Evolutionary conservation across 2,888 invertebrate genomes (phyloP).

Genomic region (Orthosia gothica): DNA sequence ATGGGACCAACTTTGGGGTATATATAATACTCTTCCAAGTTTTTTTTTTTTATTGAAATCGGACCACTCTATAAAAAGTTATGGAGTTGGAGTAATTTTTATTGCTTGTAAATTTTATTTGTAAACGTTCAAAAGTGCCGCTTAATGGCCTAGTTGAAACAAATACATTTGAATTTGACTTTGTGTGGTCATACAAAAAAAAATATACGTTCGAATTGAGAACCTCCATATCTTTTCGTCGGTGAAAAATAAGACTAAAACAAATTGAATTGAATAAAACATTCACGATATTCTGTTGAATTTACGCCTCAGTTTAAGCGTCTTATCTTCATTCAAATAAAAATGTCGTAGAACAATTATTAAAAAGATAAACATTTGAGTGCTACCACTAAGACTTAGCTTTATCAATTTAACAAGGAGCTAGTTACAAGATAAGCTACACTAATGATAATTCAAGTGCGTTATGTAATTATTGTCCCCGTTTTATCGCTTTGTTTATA

Average conservation of each 20-base stretch:
- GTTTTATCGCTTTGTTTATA: constrained; percentile 14
- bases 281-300: background rate
- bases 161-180: too few species aligned
- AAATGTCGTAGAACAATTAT: constrained; percentile 27
- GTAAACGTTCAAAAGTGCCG: too few species aligned
- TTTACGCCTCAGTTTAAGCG: constrained; percentile 1
- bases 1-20: too few species aligned
- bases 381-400: constrained; percentile 13
- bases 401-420: constrained; percentile 32
- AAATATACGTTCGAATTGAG: too few species aligned
- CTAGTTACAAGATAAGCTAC: constrained; percentile 44
- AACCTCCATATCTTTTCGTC: too few species aligned
- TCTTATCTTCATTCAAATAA: constrained; percentile 19
- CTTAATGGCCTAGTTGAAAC: too few species aligned
- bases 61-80: too few species aligned
- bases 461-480: constrained; percentile 17
- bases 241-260: too few species aligned
- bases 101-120: too few species aligned
- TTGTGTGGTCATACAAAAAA: too few species aligned
- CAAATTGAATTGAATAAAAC: background rate
- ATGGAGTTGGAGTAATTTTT: too few species aligned
- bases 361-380: constrained; percentile 39
- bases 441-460: constrained; percentile 1
- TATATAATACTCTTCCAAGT: background rate
- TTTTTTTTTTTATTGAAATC: too few species aligned